Conservation (phyloP, 2,797 vertebrate species). For the Allobates femoralis region DNA sequence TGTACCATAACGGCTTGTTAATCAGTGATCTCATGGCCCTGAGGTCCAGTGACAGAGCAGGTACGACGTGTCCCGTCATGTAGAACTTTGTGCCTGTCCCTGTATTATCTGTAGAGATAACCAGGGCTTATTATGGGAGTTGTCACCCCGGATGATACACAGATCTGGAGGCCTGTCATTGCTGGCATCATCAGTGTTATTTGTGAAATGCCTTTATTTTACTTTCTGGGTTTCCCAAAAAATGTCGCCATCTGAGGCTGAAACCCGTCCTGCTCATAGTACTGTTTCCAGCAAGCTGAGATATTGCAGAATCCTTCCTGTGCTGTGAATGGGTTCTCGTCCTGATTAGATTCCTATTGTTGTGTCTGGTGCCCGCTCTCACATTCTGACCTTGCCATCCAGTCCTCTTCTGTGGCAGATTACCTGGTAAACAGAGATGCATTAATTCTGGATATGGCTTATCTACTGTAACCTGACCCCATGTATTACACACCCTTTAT, state of each 20-base stretch:
- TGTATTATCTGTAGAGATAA: neutral
- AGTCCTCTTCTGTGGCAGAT: neutral
- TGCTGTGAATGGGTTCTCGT: too few relatives aligned
- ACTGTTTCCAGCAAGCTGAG: neutral
- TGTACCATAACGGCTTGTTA: neutral
- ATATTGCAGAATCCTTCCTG: neutral
- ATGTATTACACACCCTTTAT: neutral
- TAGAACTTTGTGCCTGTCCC: constrained; percentile 30
- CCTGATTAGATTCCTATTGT: neutral
- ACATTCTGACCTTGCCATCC: neutral
- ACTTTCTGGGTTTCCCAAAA: too few relatives aligned
- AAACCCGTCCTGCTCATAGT: neutral
- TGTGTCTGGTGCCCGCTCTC: neutral
- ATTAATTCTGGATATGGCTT: neutral
- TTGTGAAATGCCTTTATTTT: too few relatives aligned
- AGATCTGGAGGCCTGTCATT: too few relatives aligned
- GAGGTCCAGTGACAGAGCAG: neutral
- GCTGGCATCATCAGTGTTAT: too few relatives aligned
- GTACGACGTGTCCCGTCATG: neutral
- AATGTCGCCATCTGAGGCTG: too few relatives aligned
- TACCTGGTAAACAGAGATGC: neutral
- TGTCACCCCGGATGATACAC: too few relatives aligned
- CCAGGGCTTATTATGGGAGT: neutral
- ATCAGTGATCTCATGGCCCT: neutral
- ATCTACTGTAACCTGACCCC: neutral